Conservation (phyloP, 1,140 invertebrate species). For the Zaprionus ghesquierei region DNA sequence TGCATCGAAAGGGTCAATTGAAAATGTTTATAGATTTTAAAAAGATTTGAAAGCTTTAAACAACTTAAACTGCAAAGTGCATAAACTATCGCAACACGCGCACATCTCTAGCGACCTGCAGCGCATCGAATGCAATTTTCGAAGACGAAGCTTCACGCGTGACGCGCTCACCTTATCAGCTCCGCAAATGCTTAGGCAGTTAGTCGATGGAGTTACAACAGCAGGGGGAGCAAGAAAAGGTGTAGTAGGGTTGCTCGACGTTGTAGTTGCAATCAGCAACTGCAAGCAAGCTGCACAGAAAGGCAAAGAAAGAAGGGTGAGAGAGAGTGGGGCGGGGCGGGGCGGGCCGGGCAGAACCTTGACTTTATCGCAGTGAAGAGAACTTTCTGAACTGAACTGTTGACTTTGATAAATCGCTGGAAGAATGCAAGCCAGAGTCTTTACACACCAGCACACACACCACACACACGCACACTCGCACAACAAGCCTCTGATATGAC, state of each 20-base stretch:
- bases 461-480: background rate
- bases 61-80: background rate
- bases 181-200: background rate
- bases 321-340: background rate
- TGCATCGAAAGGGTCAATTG: no score
- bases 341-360: conserved; percentile 2
- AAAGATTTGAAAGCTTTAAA: background rate
- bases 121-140: conserved; percentile 8
- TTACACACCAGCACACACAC: conserved; percentile 4
- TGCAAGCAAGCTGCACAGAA: background rate
- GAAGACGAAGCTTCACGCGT: background rate
- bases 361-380: conserved; percentile 35
- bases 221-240: background rate
- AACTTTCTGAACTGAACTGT: conserved; percentile 28
- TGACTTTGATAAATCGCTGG: conserved; percentile 52
- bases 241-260: background rate
- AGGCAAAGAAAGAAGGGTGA: background rate
- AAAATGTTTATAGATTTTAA: no score
- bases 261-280: conserved; percentile 14
- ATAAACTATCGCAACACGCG: background rate
- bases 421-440: conserved; percentile 28
- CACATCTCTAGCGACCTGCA: background rate
- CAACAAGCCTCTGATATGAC: conserved; percentile 30
- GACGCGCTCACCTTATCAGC: conserved; percentile 3
- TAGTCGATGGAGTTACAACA: background rate